Conservation (phyloP, 2,888 invertebrate species). For the Parelbella ahira region DNA sequence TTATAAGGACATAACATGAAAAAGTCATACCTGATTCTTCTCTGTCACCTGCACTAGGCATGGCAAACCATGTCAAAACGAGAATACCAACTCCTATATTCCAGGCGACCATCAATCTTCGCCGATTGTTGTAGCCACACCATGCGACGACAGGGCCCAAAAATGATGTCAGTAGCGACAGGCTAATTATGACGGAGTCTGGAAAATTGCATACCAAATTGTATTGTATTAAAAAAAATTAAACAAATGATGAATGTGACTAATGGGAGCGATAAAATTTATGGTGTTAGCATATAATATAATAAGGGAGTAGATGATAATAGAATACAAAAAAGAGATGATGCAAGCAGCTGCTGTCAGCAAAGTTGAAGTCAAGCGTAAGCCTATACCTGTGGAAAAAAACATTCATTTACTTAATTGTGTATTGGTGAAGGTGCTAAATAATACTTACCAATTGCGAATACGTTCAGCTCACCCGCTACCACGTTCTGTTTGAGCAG, state of each 20-base stretch:
- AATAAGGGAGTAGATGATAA: too few species aligned
- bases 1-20: too few species aligned
- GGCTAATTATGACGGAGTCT: constrained; percentile 29
- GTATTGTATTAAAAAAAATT: not conserved
- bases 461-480: constrained; percentile 9
- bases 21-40: constrained; percentile 23
- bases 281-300: too few species aligned
- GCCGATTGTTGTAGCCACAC: constrained; percentile 29
- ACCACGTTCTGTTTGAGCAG: constrained; percentile 8
- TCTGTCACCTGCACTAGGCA: constrained; percentile 17
- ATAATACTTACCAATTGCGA: constrained; percentile 1
- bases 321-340: too few species aligned
- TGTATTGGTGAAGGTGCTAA: too few species aligned
- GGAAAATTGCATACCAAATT: constrained; percentile 3
- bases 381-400: too few species aligned
- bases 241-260: too few species aligned
- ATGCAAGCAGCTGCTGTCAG: too few species aligned
- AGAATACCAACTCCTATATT: constrained; percentile 7
- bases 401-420: too few species aligned
- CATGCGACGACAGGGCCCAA: constrained; percentile 31
- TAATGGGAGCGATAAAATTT: too few species aligned
- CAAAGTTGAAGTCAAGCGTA: too few species aligned
- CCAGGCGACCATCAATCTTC: constrained; percentile 20
- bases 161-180: constrained; percentile 27
- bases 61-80: constrained; percentile 25